These are phyloP conservation scores for Clarias gariepinus DNA, from an alignment of 2,113 vertebrate species.

Conservation along the genomic window DNA sequence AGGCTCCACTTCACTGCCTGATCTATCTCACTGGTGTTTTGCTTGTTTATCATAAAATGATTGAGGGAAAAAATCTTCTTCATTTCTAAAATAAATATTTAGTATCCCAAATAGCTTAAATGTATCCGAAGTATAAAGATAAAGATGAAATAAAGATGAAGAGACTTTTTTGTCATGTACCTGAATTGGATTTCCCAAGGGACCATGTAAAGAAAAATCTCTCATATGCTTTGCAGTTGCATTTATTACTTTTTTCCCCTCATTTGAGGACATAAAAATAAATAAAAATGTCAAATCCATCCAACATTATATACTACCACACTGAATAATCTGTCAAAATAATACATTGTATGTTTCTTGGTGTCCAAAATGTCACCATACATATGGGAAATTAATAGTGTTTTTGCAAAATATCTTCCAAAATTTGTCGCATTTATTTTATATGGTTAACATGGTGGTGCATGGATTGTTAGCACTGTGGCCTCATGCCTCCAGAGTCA, in stretches of 20 bases:
- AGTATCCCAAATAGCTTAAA: constrained; percentile 73
- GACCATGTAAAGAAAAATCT: constrained; percentile 64
- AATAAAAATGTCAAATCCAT: not conserved
- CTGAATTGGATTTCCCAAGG: constrained; percentile 57
- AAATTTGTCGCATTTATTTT: too few species aligned
- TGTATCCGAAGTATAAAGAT: not conserved
- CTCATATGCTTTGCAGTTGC: constrained; percentile 69
- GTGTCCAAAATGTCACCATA: too few species aligned
- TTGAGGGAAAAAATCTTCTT: constrained; percentile 48
- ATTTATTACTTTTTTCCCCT: not conserved
- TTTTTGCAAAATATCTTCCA: too few species aligned
- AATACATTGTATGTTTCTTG: not conserved
- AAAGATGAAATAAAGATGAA: too few species aligned
- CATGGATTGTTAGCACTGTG: too few species aligned
- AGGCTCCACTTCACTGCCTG: constrained; percentile 73
- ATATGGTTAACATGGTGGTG: too few species aligned
- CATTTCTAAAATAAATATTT: constrained; percentile 29
- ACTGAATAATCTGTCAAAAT: not conserved
- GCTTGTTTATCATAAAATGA: constrained; percentile 72
- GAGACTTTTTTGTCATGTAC: not conserved
- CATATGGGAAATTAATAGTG: too few species aligned
- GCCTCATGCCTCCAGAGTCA: too few species aligned
- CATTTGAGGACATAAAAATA: not conserved
- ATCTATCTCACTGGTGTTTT: constrained; percentile 68
- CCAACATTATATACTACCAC: not conserved